Conservation (phyloP, 2,113 vertebrate genomes). For the Dipodomys merriami region DNA sequence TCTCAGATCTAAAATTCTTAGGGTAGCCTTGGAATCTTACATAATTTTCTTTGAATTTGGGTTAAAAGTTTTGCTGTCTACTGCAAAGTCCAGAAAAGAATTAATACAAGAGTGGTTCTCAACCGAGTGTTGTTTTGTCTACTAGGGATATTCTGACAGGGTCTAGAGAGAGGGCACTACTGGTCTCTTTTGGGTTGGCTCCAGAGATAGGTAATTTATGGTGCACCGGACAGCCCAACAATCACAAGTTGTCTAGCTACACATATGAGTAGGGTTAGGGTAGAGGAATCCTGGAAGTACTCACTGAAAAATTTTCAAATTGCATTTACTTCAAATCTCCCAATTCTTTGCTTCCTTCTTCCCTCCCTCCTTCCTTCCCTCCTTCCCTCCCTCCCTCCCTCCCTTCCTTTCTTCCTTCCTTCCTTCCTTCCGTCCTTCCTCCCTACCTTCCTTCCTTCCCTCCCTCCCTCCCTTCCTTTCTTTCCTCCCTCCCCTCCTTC, state of each 20-base stretch:
- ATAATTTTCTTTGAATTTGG: not conserved
- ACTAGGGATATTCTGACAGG: not conserved
- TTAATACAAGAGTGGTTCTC: not conserved
- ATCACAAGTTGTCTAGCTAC: not conserved
- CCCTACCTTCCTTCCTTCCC: too few relatives aligned
- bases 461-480: too few relatives aligned
- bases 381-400: too few relatives aligned
- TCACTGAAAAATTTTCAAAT: not conserved
- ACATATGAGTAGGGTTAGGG: not conserved
- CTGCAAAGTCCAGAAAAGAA: not conserved
- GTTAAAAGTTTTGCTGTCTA: not conserved
- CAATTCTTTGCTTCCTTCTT: too few relatives aligned
- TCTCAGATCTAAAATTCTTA: not conserved
- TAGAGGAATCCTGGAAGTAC: not conserved
- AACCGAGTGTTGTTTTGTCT: not conserved
- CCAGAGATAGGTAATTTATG: too few relatives aligned
- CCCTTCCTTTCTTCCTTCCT: too few relatives aligned
- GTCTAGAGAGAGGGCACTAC: not conserved
- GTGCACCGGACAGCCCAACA: too few relatives aligned
- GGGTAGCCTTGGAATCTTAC: not conserved
- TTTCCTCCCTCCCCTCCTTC: too few relatives aligned
- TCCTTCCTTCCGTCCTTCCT: too few relatives aligned
- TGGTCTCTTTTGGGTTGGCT: too few relatives aligned
- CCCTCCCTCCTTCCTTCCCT: too few relatives aligned
- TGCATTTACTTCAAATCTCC: not conserved